phyloP scores from a whole-genome alignment of 2,888 invertebrate genomes.

The Zaprionus lineosus region DNA sequence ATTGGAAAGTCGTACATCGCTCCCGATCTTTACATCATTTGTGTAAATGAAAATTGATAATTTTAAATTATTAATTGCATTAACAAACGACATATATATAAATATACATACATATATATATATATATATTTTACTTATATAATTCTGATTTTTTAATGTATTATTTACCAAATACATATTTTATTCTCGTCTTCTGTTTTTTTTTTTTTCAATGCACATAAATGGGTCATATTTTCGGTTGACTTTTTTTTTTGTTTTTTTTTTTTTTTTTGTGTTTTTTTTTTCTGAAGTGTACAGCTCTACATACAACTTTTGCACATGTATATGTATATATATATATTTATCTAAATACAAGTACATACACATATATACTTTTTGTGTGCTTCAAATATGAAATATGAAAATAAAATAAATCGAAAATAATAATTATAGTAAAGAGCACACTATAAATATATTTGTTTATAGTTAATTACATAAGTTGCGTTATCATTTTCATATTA shows the following conservation, averaged over 20 bases:
- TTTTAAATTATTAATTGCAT: too few species aligned
- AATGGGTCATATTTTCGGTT: slow-evolving; percentile 46
- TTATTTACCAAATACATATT: slow-evolving; percentile 63
- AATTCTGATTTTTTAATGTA: slow-evolving; percentile 65
- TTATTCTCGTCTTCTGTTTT: slow-evolving; percentile 31
- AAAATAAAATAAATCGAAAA: slow-evolving; percentile 18
- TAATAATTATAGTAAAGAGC: slow-evolving; percentile 51
- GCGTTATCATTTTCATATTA: slow-evolving; percentile 34
- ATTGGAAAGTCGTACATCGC: too few species aligned
- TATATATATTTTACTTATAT: slow-evolving; percentile 40
- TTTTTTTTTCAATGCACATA: slow-evolving; percentile 61
- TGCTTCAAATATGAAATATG: slow-evolving; percentile 33
- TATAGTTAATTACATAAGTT: slow-evolving; percentile 60
- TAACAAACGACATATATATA: too few species aligned
- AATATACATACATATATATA: slow-evolving; percentile 1
- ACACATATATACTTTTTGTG: slow-evolving; percentile 37
- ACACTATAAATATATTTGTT: slow-evolving; percentile 67
- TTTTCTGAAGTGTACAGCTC: slow-evolving; percentile 31
- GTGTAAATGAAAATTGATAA: too few species aligned
- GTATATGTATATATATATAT: slow-evolving; percentile 26
- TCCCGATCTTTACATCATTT: too few species aligned
- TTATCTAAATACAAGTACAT: slow-evolving; percentile 36
- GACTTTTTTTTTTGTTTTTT: too few species aligned
- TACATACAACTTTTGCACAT: slow-evolving; percentile 20
- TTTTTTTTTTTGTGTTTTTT: too few species aligned